Percentiles rank a stretch among this genome's conserved stretches.
Conservation (phyloP, 2,797 vertebrate species). For the Florisuga fusca region DNA sequence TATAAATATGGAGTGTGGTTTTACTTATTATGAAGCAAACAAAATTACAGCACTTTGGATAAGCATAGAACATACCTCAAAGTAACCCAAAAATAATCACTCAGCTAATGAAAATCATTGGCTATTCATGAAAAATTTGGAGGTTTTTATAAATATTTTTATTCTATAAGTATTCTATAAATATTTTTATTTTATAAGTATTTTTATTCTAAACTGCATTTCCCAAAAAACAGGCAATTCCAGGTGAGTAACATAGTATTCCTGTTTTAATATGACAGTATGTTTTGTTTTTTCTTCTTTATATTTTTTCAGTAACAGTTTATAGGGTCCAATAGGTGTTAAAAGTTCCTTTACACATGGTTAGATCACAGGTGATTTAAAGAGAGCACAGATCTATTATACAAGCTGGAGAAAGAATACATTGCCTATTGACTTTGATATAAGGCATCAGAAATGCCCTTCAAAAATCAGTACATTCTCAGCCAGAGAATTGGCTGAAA, state of each 20-base stretch:
- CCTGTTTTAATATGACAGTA: neutral
- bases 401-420: conserved; percentile 17
- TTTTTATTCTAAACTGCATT: neutral
- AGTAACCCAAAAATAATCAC: neutral
- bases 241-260: neutral
- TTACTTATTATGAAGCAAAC: neutral
- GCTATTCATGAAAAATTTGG: neutral
- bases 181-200: neutral
- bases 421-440: conserved; percentile 27
- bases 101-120: neutral
- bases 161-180: neutral
- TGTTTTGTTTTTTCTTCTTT: neutral
- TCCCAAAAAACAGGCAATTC: neutral
- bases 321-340: neutral
- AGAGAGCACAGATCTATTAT: conserved; percentile 1
- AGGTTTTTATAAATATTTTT: neutral
- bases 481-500: conserved; percentile 55
- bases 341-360: neutral
- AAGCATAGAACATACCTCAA: neutral
- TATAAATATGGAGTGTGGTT: neutral
- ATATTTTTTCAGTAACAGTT: neutral
- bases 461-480: conserved; percentile 59
- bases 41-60: neutral
- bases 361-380: neutral
- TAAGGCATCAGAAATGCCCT: conserved; percentile 30